Conservation (phyloP, 2,113 vertebrate genomes). For the human region GRCh38 chr15:79570001-79570500, state of each 20-base stretch:
- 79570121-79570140: not conserved
- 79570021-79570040: not conserved
- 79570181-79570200: too few relatives aligned
- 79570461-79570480: not conserved
- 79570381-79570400: not conserved
- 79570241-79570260: not conserved
- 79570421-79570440: not conserved
- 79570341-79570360: not conserved
- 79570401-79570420: not conserved
- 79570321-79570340: not conserved
- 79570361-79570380: not conserved
- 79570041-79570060: not conserved
- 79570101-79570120: not conserved
- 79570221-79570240: not conserved
- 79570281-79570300: not conserved
- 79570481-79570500: not conserved
- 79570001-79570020: not conserved
- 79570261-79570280: rapidly evolving
- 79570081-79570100: not conserved
- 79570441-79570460: not conserved
- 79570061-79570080: not conserved
- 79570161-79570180: not conserved
- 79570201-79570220: not conserved
- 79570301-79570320: not conserved
- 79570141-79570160: too few relatives aligned